Percentiles rank a stretch among this genome's conserved stretches.
phyloP scores from a whole-genome alignment of 2,113 vertebrate genomes.

The Thinocorus orbignyianus region DNA sequence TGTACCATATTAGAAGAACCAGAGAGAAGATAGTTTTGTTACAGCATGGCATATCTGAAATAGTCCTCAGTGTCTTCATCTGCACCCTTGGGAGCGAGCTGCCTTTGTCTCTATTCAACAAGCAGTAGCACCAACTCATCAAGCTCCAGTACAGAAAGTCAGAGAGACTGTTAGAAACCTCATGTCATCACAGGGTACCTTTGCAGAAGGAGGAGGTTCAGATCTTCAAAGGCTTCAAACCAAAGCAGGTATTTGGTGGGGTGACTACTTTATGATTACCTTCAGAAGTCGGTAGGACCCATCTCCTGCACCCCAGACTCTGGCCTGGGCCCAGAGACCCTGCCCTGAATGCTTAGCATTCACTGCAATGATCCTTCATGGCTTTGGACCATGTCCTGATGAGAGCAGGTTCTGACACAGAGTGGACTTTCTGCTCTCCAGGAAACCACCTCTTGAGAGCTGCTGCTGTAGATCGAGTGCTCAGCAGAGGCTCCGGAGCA shows the following conservation, averaged over 20 bases:
- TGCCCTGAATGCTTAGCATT: background rate
- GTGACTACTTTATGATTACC: background rate
- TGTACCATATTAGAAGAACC: background rate
- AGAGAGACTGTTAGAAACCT: background rate
- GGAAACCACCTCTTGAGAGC: background rate
- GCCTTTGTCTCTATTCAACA: background rate
- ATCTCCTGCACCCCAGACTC: background rate
- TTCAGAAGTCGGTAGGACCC: background rate
- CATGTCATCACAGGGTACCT: background rate
- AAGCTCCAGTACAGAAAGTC: background rate
- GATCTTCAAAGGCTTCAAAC: background rate
- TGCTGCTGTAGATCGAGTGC: background rate
- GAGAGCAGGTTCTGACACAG: background rate
- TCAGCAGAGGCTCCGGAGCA: background rate
- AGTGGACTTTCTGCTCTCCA: background rate
- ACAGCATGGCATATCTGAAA: rapidly evolving
- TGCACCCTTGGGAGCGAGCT: background rate
- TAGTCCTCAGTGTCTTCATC: background rate
- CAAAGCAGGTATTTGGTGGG: background rate
- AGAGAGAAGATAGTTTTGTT: background rate
- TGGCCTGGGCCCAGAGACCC: background rate
- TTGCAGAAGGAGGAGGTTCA: background rate
- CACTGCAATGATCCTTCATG: background rate
- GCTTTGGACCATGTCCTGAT: background rate
- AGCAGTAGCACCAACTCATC: background rate